These are phyloP conservation scores for Cyphomyrus plagiostoma DNA, from an alignment of 2,113 vertebrate genomes.

Conservation along the genomic window DNA sequence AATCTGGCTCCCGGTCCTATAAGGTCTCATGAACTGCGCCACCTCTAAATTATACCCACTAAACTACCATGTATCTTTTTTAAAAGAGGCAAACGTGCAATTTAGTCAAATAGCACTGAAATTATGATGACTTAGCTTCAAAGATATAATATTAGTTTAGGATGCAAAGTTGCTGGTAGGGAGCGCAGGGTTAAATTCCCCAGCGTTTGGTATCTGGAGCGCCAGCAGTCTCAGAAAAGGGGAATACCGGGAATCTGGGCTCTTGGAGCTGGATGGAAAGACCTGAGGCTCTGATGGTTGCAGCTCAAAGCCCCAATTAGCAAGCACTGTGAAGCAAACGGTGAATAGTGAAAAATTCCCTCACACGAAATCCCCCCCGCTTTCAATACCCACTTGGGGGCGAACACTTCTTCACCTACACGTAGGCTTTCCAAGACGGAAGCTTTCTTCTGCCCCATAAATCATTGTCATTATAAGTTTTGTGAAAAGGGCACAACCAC, in stretches of 20 bases:
- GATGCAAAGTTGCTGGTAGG: constrained; percentile 15
- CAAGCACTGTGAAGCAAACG: constrained; percentile 44
- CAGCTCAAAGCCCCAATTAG: constrained; percentile 46
- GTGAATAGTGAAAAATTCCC: constrained; percentile 40
- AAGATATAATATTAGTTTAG: constrained; percentile 31
- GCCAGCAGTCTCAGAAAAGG: constrained; percentile 26
- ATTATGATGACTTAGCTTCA: constrained; percentile 21
- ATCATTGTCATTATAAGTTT: constrained; percentile 11
- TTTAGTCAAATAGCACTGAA: constrained; percentile 2
- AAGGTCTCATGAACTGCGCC: not conserved
- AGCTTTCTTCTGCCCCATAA: constrained; percentile 14
- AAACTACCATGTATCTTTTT: not conserved
- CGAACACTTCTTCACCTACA: constrained; percentile 28
- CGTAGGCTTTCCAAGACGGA: constrained; percentile 36
- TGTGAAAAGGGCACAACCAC: not conserved
- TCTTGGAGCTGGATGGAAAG: constrained; percentile 31
- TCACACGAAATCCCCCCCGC: constrained; percentile 34
- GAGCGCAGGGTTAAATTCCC: constrained; percentile 16
- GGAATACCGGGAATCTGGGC: constrained; percentile 32
- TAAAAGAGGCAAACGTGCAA: constrained; percentile 14
- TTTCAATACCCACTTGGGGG: constrained; percentile 37
- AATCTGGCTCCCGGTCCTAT: not conserved
- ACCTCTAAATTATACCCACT: not conserved
- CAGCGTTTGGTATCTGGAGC: constrained; percentile 28
- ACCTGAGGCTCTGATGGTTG: constrained; percentile 36